A percentile compares a stretch with the other conserved stretches of the same genome.
Conservation (phyloP, 2,113 vertebrate species). For the Prunella fulvescens region DNA sequence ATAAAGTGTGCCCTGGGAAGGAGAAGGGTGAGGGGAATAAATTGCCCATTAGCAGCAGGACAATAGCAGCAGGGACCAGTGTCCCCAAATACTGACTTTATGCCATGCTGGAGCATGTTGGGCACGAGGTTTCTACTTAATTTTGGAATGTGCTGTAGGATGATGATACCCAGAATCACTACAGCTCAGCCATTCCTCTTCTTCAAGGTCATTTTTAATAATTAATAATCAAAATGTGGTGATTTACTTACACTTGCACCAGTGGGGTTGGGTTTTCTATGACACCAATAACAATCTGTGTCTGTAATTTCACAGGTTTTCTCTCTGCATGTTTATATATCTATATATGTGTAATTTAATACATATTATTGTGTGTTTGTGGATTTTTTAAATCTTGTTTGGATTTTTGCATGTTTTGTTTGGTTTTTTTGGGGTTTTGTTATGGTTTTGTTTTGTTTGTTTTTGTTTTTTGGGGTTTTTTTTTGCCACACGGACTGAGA, state of each 20-base stretch:
- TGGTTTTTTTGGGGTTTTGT: background rate
- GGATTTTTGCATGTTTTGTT: accelerated
- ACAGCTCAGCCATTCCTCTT: background rate
- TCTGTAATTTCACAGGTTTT: constrained; percentile 65
- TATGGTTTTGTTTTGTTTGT: background rate
- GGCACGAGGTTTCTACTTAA: accelerated
- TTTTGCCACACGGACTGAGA: background rate
- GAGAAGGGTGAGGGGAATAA: background rate
- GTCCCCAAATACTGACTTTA: background rate
- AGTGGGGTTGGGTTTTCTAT: background rate
- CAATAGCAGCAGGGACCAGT: background rate
- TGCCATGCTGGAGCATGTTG: background rate
- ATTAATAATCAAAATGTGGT: background rate
- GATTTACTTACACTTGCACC: background rate
- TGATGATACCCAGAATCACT: background rate
- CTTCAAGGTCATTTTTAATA: background rate
- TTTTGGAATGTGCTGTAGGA: background rate
- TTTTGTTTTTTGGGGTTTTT: background rate
- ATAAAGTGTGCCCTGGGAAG: background rate
- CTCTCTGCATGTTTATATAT: constrained; percentile 51
- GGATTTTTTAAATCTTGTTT: background rate
- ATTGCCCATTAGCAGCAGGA: background rate
- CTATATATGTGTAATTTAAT: constrained; percentile 52
- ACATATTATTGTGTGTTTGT: background rate
- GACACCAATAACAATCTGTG: constrained; percentile 62